These are phyloP conservation scores for Chrysaora quinquecirrha DNA, from an alignment of 30 jellyfish, hydroid and myxozoan species.

Conservation along the genomic window DNA sequence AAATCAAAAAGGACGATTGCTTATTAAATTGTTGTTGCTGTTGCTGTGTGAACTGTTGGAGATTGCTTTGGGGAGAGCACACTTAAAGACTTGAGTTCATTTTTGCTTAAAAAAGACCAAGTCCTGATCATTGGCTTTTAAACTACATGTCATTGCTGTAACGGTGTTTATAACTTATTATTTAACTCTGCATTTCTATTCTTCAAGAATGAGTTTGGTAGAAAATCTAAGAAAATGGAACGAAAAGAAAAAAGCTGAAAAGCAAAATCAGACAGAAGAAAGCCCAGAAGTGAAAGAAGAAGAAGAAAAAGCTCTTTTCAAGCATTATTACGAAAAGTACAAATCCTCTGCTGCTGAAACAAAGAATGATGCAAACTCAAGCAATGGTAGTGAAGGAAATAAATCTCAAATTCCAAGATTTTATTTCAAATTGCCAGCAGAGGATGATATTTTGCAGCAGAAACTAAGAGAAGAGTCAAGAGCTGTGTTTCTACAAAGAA, in stretches of 20 bases:
- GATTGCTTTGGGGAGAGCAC: too few species aligned
- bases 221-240: conserved; percentile 52
- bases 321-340: conserved; percentile 69
- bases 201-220: conserved; percentile 76
- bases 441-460: conserved; percentile 94
- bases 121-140: too few species aligned
- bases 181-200: too few species aligned
- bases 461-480: conserved; percentile 97
- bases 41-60: too few species aligned
- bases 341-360: conserved; percentile 31
- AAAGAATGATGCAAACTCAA: background rate
- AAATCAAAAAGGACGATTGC: too few species aligned
- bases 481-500: conserved; percentile 89
- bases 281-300: conserved; percentile 19
- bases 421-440: conserved; percentile 92
- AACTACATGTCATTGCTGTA: too few species aligned
- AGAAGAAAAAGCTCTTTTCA: conserved; percentile 64
- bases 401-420: conserved; percentile 77
- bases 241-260: conserved; percentile 46
- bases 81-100: too few species aligned
- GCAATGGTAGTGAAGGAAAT: background rate
- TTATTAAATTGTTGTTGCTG: too few species aligned
- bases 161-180: too few species aligned
- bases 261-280: background rate
- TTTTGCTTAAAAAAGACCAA: too few species aligned